These are phyloP conservation scores for Prunella himalayana DNA, from an alignment of 2,113 vertebrate genomes.

Conservation along the genomic window DNA sequence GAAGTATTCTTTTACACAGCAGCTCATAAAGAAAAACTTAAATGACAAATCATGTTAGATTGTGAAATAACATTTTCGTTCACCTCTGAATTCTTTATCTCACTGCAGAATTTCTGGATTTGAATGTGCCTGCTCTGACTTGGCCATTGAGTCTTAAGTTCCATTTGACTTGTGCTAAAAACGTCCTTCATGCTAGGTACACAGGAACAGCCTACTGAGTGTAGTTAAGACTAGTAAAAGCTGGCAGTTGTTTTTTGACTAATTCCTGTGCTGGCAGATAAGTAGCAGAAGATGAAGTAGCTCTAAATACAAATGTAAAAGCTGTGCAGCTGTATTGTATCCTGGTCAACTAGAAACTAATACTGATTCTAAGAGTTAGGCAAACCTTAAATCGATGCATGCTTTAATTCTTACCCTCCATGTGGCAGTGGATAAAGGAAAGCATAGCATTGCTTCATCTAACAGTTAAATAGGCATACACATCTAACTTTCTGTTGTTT, in stretches of 20 bases:
- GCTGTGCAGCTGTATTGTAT: neutral
- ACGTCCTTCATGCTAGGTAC: neutral
- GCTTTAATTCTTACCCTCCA: neutral
- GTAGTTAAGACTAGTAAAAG: neutral
- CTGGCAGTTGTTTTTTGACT: neutral
- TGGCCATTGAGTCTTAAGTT: neutral
- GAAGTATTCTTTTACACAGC: neutral
- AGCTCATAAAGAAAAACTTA: neutral
- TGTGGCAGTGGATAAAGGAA: neutral
- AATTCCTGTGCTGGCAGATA: neutral
- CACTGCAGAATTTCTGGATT: neutral
- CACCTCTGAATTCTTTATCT: neutral
- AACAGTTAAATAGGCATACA: neutral
- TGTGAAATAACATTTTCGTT: neutral
- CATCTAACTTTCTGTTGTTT: neutral
- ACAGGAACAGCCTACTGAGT: neutral
- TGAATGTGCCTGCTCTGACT: neutral
- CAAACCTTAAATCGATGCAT: neutral
- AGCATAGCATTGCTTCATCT: neutral
- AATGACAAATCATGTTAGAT: neutral
- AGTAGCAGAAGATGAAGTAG: neutral
- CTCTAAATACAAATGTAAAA: neutral
- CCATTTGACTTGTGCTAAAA: conserved; percentile 11
- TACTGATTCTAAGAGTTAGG: neutral
- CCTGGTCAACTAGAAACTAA: neutral